Evolutionary conservation across 2,888 invertebrate genomes (phyloP).

Genomic region (Caenorhabditis sp.): DNA sequence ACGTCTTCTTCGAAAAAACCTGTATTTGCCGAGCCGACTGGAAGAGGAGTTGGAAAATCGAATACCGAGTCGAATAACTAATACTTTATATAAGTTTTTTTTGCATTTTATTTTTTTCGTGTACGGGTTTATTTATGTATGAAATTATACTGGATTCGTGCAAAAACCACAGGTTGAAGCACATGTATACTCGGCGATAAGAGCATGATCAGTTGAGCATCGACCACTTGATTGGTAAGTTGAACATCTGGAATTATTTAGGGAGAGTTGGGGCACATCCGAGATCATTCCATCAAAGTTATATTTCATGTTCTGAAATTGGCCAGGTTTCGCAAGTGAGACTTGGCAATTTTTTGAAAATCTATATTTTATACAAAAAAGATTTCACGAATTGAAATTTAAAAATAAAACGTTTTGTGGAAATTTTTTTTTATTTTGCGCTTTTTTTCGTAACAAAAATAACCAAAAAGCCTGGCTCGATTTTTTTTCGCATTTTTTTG

Average conservation of each 20-base stretch:
- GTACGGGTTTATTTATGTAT: neutral
- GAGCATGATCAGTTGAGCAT: slow-evolving; percentile 23
- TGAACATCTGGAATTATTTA: slow-evolving; percentile 23
- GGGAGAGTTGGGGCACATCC: too few relatives aligned
- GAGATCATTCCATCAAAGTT: too few relatives aligned
- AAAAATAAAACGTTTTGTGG: too few relatives aligned
- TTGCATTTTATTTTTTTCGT: neutral
- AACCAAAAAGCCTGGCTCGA: neutral
- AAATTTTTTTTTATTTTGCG: too few relatives aligned
- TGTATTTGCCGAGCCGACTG: slow-evolving; percentile 13
- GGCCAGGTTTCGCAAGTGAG: too few relatives aligned
- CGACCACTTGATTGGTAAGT: slow-evolving; percentile 16
- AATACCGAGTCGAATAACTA: neutral
- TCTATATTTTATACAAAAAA: too few relatives aligned
- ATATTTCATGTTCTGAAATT: too few relatives aligned
- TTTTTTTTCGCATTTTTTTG: too few relatives aligned
- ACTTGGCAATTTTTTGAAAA: too few relatives aligned
- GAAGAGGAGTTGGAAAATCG: neutral
- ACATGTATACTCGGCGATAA: slow-evolving; percentile 40
- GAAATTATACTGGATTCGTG: slow-evolving; percentile 31
- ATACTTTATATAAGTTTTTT: neutral
- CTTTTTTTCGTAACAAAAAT: too few relatives aligned
- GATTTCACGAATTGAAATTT: too few relatives aligned
- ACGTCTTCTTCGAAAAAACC: neutral
- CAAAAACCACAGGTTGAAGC: slow-evolving; percentile 45